phyloP scores from a whole-genome alignment of 2,888 invertebrate species.

The Caenorhabditis afra region DNA sequence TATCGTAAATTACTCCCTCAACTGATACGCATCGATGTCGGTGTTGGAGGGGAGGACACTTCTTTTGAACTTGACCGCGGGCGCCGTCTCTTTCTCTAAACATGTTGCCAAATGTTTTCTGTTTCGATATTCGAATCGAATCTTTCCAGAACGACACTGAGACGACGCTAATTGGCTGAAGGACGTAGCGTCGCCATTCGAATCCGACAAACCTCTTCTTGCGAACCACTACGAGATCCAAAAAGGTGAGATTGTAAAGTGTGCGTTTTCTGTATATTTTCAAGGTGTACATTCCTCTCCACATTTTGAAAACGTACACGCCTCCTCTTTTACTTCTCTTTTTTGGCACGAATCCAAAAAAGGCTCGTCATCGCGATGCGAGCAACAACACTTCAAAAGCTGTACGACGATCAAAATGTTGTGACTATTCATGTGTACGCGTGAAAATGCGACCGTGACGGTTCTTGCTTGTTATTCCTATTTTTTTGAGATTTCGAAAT shows the following conservation, averaged over 20 bases:
- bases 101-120: slow-evolving; percentile 27
- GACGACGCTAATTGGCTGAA: neutral
- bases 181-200: too few relatives aligned
- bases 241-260: too few relatives aligned
- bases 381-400: slow-evolving; percentile 50
- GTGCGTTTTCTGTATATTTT: too few relatives aligned
- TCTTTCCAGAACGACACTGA: slow-evolving; percentile 41
- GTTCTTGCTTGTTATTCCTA: neutral
- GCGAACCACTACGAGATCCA: too few relatives aligned
- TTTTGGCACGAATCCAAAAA: slow-evolving; percentile 51
- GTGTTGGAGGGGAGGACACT: slow-evolving; percentile 7
- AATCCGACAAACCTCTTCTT: too few relatives aligned
- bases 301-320: neutral
- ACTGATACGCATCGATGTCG: slow-evolving; percentile 40
- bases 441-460: neutral
- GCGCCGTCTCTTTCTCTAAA: neutral
- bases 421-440: slow-evolving; percentile 38
- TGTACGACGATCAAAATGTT: slow-evolving; percentile 49
- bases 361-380: slow-evolving; percentile 24
- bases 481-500: neutral
- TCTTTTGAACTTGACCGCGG: slow-evolving; percentile 46
- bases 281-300: neutral
- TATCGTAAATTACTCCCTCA: slow-evolving; percentile 55
- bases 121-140: neutral
- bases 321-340: slow-evolving; percentile 7